A percentile compares a stretch with the other conserved stretches of the same genome.
These are phyloP conservation scores for Dryococelus australis DNA, from an alignment of 2,888 invertebrate species.

Conservation along the genomic window DNA sequence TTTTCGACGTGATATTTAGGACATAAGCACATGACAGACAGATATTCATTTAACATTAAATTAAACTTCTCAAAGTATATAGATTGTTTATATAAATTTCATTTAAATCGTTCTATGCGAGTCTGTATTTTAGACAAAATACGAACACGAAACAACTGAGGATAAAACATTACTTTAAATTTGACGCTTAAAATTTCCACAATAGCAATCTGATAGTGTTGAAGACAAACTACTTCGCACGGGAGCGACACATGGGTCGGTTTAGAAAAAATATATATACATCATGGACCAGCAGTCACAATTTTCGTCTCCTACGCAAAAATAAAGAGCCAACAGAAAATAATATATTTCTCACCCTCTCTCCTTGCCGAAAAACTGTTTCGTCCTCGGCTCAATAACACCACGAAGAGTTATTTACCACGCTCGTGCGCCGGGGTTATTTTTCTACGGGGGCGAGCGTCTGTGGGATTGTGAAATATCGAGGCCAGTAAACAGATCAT, in stretches of 20 bases:
- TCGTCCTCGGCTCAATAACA: not conserved
- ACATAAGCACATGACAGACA: too few species aligned
- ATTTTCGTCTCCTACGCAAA: not conserved
- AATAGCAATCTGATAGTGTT: too few species aligned
- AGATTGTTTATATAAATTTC: too few species aligned
- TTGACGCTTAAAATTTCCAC: too few species aligned
- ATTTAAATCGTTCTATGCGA: too few species aligned
- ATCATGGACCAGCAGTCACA: not conserved
- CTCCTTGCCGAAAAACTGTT: not conserved
- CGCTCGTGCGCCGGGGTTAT: not conserved
- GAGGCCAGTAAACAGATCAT: not conserved
- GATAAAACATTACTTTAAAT: too few species aligned
- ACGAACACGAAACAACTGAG: too few species aligned
- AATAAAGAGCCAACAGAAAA: not conserved
- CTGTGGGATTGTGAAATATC: constrained; percentile 8
- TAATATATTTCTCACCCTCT: not conserved
- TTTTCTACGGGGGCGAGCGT: not conserved
- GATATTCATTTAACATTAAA: too few species aligned
- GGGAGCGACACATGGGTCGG: not conserved
- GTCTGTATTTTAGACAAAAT: too few species aligned
- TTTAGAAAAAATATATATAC: not conserved
- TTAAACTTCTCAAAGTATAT: too few species aligned
- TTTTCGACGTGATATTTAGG: too few species aligned
- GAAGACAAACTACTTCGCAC: too few species aligned
- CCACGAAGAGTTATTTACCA: not conserved